Evolutionary conservation across 2,888 invertebrate species (phyloP).

Genomic region (Malthinus seriepunctatus): DNA sequence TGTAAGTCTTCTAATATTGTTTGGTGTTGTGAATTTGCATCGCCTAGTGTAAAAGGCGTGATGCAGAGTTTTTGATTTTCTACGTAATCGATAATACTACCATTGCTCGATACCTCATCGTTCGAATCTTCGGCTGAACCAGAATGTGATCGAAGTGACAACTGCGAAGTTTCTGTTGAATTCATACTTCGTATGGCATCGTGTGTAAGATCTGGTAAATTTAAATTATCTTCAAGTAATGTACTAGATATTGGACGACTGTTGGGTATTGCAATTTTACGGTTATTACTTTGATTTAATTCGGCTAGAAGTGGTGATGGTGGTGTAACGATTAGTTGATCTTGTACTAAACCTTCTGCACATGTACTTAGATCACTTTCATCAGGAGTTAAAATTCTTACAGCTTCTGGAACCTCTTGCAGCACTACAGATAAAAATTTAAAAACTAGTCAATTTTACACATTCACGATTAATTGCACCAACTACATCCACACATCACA

Average conservation of each 20-base stretch:
- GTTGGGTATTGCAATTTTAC: slow-evolving; percentile 58
- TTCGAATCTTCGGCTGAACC: slow-evolving; percentile 63
- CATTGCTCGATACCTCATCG: slow-evolving; percentile 37
- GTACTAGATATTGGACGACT: slow-evolving; percentile 57
- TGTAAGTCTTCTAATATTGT: slow-evolving; percentile 72
- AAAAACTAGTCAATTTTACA: neutral
- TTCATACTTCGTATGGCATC: slow-evolving; percentile 32
- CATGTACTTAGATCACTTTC: slow-evolving; percentile 41
- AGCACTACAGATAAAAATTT: slow-evolving; percentile 50
- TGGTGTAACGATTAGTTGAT: slow-evolving; percentile 47
- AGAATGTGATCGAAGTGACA: slow-evolving; percentile 52
- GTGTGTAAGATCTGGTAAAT: slow-evolving; percentile 3
- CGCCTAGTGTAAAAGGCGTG: slow-evolving; percentile 52
- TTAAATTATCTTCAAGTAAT: slow-evolving; percentile 57
- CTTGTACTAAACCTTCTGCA: slow-evolving; percentile 39
- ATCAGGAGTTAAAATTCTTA: slow-evolving; percentile 60
- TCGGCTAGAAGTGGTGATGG: slow-evolving; percentile 33
- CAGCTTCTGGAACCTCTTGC: slow-evolving; percentile 64
- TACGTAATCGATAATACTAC: slow-evolving; percentile 51
- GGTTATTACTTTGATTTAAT: slow-evolving; percentile 38
- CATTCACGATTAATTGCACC: too few relatives aligned
- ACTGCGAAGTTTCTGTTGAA: slow-evolving; percentile 63
- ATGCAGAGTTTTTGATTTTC: slow-evolving; percentile 45
- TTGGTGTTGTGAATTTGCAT: slow-evolving; percentile 69
- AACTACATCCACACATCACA: too few relatives aligned